Conservation (phyloP, 2,888 invertebrate genomes). For the Sminthurinus aureus region DNA sequence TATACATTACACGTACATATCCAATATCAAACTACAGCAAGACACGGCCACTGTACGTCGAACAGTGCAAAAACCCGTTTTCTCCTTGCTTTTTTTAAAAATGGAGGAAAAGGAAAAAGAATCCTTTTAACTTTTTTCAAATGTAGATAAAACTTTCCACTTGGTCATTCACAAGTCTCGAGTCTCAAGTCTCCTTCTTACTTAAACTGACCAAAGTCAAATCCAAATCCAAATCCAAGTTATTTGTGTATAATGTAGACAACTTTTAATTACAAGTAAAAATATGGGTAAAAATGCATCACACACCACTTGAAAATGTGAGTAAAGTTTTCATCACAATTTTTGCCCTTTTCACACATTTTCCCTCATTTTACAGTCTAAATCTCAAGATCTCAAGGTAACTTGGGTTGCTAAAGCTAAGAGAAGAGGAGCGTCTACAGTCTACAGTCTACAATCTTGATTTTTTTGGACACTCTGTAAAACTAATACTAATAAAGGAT, state of each 20-base stretch:
- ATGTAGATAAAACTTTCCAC: background rate
- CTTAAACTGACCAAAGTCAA: too few species aligned
- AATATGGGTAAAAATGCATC: too few species aligned
- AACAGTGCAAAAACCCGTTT: background rate
- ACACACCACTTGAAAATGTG: too few species aligned
- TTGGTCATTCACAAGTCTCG: background rate
- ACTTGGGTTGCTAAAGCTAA: too few species aligned
- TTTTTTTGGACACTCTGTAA: background rate
- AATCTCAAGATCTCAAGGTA: too few species aligned
- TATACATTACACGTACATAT: background rate
- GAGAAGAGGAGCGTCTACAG: slow-evolving; percentile 4
- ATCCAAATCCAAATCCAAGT: too few species aligned
- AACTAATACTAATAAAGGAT: background rate
- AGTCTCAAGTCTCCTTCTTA: background rate
- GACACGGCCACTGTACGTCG: background rate
- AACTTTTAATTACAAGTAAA: too few species aligned
- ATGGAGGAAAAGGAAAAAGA: background rate
- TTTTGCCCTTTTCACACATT: too few species aligned
- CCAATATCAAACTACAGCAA: background rate
- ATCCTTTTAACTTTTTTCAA: background rate
- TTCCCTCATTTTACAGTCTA: too few species aligned
- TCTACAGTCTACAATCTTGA: slow-evolving; percentile 19
- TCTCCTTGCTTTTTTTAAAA: background rate
- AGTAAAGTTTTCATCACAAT: too few species aligned
- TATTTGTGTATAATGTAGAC: too few species aligned